Percentiles rank a stretch among this genome's conserved stretches.
Conservation (phyloP, 35 echinoderm and acorn worm genomes). For the Heliocidaris erythrogramma region DNA sequence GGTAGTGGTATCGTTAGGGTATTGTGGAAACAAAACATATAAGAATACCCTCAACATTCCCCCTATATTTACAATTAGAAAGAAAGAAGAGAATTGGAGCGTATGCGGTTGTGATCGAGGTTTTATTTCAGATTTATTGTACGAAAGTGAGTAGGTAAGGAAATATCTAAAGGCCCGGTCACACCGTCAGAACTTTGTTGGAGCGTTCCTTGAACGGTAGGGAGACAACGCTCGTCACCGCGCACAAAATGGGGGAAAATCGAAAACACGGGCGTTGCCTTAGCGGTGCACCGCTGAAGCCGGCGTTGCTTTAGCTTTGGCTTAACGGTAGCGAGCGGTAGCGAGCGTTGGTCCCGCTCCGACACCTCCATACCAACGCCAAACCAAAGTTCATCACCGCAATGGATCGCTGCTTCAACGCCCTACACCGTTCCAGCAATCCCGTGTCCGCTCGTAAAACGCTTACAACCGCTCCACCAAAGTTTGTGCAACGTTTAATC, state of each 20-base stretch:
- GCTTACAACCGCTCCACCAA: constrained; percentile 34
- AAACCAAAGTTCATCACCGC: constrained; percentile 43
- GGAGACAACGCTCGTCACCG: constrained; percentile 28
- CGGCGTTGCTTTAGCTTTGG: constrained; percentile 34
- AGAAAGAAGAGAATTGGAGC: too few relatives aligned
- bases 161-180: constrained; percentile 16
- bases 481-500: constrained; percentile 20
- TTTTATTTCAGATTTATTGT: too few relatives aligned
- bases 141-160: too few relatives aligned
- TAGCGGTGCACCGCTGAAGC: constrained; percentile 28
- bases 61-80: too few relatives aligned
- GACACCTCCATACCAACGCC: constrained; percentile 36
- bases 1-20: too few relatives aligned
- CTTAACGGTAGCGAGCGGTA: constrained; percentile 35
- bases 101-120: too few relatives aligned
- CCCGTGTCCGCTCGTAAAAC: constrained; percentile 41
- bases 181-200: constrained; percentile 27
- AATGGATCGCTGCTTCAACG: constrained; percentile 40
- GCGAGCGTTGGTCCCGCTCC: constrained; percentile 2
- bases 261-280: constrained; percentile 36
- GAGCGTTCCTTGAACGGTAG: constrained; percentile 41
- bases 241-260: constrained; percentile 8
- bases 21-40: too few relatives aligned
- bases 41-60: too few relatives aligned
- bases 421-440: constrained; percentile 25